These are phyloP conservation scores for Steinernema khuongi DNA, from an alignment of 1,140 invertebrate genomes.

Conservation along the genomic window DNA sequence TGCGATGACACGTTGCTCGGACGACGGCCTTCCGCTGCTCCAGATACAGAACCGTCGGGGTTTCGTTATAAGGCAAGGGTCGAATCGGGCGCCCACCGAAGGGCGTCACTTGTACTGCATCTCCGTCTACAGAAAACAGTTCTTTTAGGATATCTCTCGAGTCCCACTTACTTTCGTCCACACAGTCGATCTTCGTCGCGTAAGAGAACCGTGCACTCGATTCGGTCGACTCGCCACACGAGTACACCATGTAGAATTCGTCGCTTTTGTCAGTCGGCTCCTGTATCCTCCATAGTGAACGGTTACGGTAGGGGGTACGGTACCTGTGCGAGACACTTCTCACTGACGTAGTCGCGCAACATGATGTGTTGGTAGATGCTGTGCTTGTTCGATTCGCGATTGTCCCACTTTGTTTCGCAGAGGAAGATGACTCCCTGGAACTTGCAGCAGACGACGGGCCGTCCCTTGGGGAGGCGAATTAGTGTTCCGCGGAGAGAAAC, in stretches of 20 bases:
- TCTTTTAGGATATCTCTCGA: background rate
- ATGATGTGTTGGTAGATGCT: background rate
- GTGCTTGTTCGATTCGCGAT: background rate
- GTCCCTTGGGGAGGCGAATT: background rate
- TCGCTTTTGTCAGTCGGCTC: background rate
- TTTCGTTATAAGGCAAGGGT: too few species aligned
- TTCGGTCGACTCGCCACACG: background rate
- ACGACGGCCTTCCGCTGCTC: background rate
- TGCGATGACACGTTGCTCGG: background rate
- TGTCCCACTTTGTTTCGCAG: background rate
- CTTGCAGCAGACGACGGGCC: background rate
- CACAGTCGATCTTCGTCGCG: background rate
- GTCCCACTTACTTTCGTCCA: background rate
- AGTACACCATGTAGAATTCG: conserved; percentile 6
- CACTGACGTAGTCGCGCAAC: background rate
- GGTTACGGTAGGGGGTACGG: background rate
- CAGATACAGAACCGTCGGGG: too few species aligned
- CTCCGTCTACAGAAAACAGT: too few species aligned
- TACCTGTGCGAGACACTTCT: background rate
- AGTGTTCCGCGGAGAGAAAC: background rate
- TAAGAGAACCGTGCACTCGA: background rate
- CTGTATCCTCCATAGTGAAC: background rate
- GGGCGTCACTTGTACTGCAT: background rate
- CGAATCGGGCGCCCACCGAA: background rate
- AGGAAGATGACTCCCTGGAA: background rate